phyloP scores from a whole-genome alignment of 2,797 vertebrate species.

The Danio jaintianensis region DNA sequence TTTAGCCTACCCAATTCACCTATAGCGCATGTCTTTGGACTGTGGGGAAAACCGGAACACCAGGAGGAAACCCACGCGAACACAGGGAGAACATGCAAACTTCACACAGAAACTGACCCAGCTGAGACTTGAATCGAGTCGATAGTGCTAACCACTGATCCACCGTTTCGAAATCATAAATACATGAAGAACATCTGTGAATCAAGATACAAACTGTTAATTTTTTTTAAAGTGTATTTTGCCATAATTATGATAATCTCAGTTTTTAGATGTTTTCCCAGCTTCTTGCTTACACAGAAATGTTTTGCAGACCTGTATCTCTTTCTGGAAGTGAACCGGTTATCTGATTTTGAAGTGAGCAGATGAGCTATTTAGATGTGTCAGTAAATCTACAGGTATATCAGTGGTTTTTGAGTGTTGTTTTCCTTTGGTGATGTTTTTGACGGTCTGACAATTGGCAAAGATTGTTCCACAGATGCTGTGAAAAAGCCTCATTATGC shows the following conservation, averaged over 20 bases:
- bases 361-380: conserved; percentile 37
- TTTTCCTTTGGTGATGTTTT: neutral
- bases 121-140: no score
- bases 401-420: conserved; percentile 13
- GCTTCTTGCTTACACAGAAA: conserved; percentile 32
- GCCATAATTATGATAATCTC: neutral
- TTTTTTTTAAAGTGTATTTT: neutral
- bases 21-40: no score
- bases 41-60: no score
- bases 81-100: no score
- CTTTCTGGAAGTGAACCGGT: conserved; percentile 36
- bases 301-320: conserved; percentile 38
- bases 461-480: conserved; percentile 19
- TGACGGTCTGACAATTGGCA: neutral
- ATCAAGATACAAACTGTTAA: no score
- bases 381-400: conserved; percentile 19
- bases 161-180: no score
- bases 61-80: no score
- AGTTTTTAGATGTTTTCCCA: neutral
- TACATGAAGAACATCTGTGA: no score
- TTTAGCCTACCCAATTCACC: no score
- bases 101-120: no score
- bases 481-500: neutral
- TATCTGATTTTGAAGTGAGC: conserved; percentile 31
- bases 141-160: no score